Percentiles rank a stretch among this genome's conserved stretches.
Evolutionary conservation across 2,888 invertebrate genomes (phyloP).

Genomic region (Thecophora atra): DNA sequence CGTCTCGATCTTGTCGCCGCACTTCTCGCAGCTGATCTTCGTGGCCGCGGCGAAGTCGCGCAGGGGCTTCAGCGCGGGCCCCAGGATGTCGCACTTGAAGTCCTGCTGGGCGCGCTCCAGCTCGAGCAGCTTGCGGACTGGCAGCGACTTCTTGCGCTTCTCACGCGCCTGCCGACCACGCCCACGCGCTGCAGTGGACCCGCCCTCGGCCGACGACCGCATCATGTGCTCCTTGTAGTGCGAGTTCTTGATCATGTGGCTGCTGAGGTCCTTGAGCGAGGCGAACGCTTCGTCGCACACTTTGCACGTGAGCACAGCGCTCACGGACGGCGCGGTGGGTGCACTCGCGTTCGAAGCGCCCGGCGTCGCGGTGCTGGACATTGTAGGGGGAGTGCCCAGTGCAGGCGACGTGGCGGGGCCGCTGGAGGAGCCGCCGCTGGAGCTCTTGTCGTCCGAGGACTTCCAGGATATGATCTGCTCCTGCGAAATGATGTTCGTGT

Average conservation of each 20-base stretch:
- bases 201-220: constrained; percentile 81
- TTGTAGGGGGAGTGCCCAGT: constrained; percentile 26
- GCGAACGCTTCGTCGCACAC: constrained; percentile 96
- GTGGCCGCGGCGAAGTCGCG: constrained; percentile 72
- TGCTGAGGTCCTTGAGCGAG: constrained; percentile 93
- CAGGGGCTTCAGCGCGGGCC: constrained; percentile 63
- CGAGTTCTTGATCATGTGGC: constrained; percentile 97
- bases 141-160: constrained; percentile 91
- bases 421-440: constrained; percentile 67
- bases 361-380: constrained; percentile 30
- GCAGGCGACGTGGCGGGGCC: constrained; percentile 54
- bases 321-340: constrained; percentile 72
- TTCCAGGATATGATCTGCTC: constrained; percentile 97
- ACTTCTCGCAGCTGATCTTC: constrained; percentile 93
- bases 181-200: constrained; percentile 67
- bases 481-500: constrained; percentile 97
- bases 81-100: constrained; percentile 78
- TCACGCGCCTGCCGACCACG: constrained; percentile 86
- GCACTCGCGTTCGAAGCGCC: constrained; percentile 47
- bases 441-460: constrained; percentile 83
- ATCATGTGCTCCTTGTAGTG: constrained; percentile 97
- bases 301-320: constrained; percentile 95
- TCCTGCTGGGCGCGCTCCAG: constrained; percentile 89
- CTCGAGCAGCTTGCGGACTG: constrained; percentile 88
- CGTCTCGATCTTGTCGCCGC: constrained; percentile 93